Evolutionary conservation across 2,888 invertebrate species (phyloP).

Genomic region (Formica aserva): DNA sequence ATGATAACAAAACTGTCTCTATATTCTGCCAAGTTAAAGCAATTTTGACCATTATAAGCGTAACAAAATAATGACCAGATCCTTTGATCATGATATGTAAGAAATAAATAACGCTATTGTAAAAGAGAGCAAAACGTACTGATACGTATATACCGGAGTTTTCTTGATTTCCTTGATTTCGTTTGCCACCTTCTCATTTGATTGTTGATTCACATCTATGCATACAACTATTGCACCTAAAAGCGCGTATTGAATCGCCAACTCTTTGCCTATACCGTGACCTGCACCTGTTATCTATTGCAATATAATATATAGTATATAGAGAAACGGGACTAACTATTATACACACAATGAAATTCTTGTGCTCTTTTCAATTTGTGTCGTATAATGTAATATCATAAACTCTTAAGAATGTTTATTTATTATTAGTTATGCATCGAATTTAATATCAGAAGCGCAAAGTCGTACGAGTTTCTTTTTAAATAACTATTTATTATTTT

Average conservation of each 20-base stretch:
- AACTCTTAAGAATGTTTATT: neutral
- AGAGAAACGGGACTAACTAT: neutral
- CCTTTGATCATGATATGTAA: neutral
- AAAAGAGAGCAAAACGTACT: slow-evolving; percentile 75
- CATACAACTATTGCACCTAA: slow-evolving; percentile 91
- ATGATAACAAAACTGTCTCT: neutral
- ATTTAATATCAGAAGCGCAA: neutral
- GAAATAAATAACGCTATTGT: neutral
- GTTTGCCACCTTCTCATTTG: neutral
- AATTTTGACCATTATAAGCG: neutral
- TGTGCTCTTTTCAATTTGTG: neutral
- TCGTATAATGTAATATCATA: neutral
- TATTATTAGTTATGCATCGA: neutral
- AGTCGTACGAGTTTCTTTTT: neutral
- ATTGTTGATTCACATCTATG: slow-evolving; percentile 73
- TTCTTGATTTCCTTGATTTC: neutral
- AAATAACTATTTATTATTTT: neutral
- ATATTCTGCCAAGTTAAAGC: neutral
- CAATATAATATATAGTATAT: neutral
- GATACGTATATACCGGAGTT: neutral
- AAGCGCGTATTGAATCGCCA: slow-evolving; percentile 90
- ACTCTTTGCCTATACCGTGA: slow-evolving; percentile 93
- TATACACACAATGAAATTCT: neutral
- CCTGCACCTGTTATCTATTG: slow-evolving; percentile 93
- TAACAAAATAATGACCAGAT: neutral